Evolutionary conservation across 1,140 invertebrate genomes (phyloP).

Genomic region (Penaeus vannamei): DNA sequence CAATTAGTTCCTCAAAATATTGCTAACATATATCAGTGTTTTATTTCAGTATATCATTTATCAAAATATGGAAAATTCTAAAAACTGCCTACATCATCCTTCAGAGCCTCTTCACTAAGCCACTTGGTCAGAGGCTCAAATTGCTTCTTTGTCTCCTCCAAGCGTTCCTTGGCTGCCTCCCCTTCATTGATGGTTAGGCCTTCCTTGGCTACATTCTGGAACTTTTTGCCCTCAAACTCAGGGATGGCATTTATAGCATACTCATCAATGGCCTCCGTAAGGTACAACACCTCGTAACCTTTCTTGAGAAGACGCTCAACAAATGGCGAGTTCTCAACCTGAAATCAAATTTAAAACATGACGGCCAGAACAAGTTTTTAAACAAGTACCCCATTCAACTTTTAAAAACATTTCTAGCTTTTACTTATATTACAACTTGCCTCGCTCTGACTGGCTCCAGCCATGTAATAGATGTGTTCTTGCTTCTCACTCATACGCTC

Average conservation of each 20-base stretch:
- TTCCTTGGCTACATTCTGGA: slow-evolving; percentile 99
- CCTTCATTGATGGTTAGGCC: slow-evolving; percentile 90
- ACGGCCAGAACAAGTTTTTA: neutral
- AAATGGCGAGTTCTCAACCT: slow-evolving; percentile 93
- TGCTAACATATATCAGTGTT: no score
- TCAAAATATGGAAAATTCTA: neutral
- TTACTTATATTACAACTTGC: slow-evolving; percentile 69
- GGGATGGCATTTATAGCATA: slow-evolving; percentile 96
- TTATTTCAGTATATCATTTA: no score
- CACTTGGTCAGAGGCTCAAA: slow-evolving; percentile 95
- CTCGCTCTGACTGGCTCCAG: slow-evolving; percentile 89
- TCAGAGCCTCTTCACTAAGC: slow-evolving; percentile 89
- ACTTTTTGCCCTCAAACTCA: slow-evolving; percentile 99
- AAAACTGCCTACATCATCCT: slow-evolving; percentile 79
- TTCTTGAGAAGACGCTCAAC: slow-evolving; percentile 94
- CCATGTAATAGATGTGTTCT: slow-evolving; percentile 96
- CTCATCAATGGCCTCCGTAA: slow-evolving; percentile 98
- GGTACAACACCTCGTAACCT: slow-evolving; percentile 96
- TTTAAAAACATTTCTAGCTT: neutral
- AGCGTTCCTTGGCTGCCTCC: slow-evolving; percentile 85
- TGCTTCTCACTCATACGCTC: slow-evolving; percentile 98
- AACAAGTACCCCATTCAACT: neutral
- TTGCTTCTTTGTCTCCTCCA: slow-evolving; percentile 84
- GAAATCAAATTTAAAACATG: slow-evolving; percentile 43
- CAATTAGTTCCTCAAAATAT: no score